Evolutionary conservation across 2,113 vertebrate species (phyloP).

Genomic region (Gobius niger): DNA sequence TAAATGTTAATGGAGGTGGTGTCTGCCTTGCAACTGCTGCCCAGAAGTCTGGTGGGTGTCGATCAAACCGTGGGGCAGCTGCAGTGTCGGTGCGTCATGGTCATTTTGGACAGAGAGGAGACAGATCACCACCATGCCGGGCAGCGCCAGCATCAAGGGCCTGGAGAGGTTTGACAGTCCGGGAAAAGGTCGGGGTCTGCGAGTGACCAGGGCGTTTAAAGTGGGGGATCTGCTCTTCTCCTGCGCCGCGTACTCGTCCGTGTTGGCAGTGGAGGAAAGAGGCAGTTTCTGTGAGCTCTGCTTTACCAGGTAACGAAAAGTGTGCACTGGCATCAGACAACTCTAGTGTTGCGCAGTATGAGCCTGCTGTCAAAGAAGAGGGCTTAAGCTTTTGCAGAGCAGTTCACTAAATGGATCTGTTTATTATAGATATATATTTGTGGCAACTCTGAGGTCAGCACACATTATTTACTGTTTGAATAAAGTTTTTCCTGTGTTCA

Average conservation of each 20-base stretch:
- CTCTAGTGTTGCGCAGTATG: too few species aligned
- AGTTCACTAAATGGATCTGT: too few species aligned
- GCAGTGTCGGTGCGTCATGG: not conserved
- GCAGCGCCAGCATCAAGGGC: conserved; percentile 65
- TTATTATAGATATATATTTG: too few species aligned
- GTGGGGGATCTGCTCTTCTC: conserved; percentile 86
- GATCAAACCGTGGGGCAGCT: not conserved
- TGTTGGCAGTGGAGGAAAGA: conserved; percentile 84
- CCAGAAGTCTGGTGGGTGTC: conserved; percentile 2
- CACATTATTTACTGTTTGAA: too few species aligned
- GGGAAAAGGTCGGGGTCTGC: conserved; percentile 88
- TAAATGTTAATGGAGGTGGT: too few species aligned
- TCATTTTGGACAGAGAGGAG: conserved; percentile 1
- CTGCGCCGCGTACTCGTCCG: conserved; percentile 83
- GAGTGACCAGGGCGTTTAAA: conserved; percentile 77
- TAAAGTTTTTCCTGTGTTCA: too few species aligned
- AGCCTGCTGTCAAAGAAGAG: too few species aligned
- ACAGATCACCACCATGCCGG: conserved; percentile 47
- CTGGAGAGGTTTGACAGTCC: conserved; percentile 86
- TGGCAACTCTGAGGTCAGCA: too few species aligned
- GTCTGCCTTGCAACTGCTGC: conserved; percentile 1
- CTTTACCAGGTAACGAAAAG: conserved; percentile 82
- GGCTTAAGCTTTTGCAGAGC: too few species aligned
- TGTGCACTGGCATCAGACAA: not conserved
- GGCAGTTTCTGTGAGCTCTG: conserved; percentile 88